These are phyloP conservation scores for Nothoprocta pentlandii DNA, from an alignment of 2,113 vertebrate species.

Conservation along the genomic window DNA sequence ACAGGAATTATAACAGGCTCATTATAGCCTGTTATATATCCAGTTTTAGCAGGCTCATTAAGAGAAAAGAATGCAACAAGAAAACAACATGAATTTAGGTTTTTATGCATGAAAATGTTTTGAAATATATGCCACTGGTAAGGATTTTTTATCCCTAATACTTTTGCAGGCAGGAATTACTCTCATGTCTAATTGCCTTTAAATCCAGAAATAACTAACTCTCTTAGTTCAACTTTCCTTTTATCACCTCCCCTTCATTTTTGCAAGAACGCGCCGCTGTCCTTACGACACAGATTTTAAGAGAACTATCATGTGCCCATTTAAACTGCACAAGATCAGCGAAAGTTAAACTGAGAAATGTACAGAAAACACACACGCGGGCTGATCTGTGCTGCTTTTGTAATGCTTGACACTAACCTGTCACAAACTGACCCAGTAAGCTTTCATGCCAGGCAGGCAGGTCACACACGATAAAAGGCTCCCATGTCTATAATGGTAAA, in stretches of 20 bases:
- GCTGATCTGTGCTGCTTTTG: neutral
- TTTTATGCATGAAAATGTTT: neutral
- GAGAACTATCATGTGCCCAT: neutral
- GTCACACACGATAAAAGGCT: slow-evolving; percentile 33
- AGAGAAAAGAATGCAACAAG: neutral
- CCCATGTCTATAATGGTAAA: slow-evolving; percentile 46
- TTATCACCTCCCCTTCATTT: neutral
- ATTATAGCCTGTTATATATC: no score
- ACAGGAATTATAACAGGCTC: neutral
- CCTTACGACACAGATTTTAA: neutral
- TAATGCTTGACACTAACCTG: neutral
- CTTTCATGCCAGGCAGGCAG: slow-evolving; percentile 32
- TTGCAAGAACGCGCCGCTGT: neutral
- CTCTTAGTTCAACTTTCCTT: neutral
- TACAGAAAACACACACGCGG: neutral
- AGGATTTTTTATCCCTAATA: neutral
- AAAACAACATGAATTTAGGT: neutral
- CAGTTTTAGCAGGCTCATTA: neutral
- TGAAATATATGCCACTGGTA: neutral
- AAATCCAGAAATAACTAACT: neutral
- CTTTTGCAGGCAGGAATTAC: neutral
- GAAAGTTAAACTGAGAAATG: neutral
- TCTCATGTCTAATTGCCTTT: neutral
- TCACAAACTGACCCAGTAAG: neutral
- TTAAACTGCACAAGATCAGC: neutral